Evolutionary conservation across 1,140 invertebrate species (phyloP).

Genomic region (Drosophila equinoxialis): DNA sequence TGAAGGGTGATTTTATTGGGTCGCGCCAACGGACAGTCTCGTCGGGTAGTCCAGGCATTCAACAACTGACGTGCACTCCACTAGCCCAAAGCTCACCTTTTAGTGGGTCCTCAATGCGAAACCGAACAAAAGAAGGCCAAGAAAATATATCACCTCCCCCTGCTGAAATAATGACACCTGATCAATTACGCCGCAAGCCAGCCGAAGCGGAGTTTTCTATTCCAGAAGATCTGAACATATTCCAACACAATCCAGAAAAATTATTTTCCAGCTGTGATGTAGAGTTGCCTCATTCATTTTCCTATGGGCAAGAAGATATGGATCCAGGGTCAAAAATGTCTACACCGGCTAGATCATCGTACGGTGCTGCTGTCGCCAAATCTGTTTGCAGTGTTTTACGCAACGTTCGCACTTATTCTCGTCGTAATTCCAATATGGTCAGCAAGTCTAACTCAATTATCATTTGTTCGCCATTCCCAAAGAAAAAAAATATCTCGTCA

Average conservation of each 20-base stretch:
- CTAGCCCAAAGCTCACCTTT: slow-evolving; percentile 52
- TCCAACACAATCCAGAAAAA: background rate
- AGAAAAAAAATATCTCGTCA: slow-evolving; percentile 27
- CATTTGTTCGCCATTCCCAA: slow-evolving; percentile 52
- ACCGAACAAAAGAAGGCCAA: slow-evolving; percentile 8
- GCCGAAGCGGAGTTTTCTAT: background rate
- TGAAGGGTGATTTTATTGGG: slow-evolving; percentile 12
- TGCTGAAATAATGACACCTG: slow-evolving; percentile 36
- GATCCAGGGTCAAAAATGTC: background rate
- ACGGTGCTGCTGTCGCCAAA: background rate
- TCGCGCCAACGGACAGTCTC: background rate
- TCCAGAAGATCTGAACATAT: background rate
- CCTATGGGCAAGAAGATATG: background rate
- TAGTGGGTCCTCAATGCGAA: background rate
- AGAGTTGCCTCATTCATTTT: background rate
- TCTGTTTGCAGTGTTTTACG: slow-evolving; percentile 10
- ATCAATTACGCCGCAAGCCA: slow-evolving; percentile 30
- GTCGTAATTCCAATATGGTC: slow-evolving; percentile 14
- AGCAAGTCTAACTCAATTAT: slow-evolving; percentile 18
- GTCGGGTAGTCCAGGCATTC: slow-evolving; percentile 3
- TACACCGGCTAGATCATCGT: background rate
- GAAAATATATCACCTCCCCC: slow-evolving; percentile 33
- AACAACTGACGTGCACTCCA: slow-evolving; percentile 24
- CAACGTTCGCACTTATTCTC: slow-evolving; percentile 61
- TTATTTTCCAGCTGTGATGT: background rate